Base-by-base conservation (phyloP, 2,113 vertebrate species). In the Carassius auratus region DNA sequence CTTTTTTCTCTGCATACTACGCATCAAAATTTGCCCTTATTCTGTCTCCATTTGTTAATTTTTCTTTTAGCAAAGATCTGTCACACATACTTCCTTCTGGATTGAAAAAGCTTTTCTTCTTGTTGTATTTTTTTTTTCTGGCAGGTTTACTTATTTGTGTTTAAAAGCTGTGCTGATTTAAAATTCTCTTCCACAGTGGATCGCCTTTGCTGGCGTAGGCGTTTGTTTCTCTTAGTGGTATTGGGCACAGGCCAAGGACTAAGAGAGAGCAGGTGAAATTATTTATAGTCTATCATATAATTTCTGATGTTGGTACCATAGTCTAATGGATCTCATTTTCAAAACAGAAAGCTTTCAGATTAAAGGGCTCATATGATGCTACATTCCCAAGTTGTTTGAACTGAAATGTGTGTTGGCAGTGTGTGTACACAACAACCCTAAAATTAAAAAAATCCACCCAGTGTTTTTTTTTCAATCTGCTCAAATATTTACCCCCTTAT, bases 121-220 rank as follows among this genome's bases (percentile, higher is more conserved):
- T 19, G 3, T 64, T 62, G 6, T 42, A 0, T 4, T 33, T 69
- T 30, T 21, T 59, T 78, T 42, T 1, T 42, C 5, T 78, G 76
- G 19, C 76, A 59, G 17, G 26, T 59, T 59, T 59, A n/a, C 52
- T 59, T 78, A 36, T 59, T 17, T 78, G 30, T 38, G 55, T 78
- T 78, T 38, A 78, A 78, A 78, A 61, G 55, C 55, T 61, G 42
- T n/a, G 33, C 55, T 61, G 30, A 38, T 78, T 78, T 78, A 42
- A 78, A 61, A 78, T 61, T 61, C 52, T 78, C 75, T 17, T 76
- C 55, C 26, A 38, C 55, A 14, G 76, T 61, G 76, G 9, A 38
- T 23, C 42, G 75, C 66, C 75, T 84, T 17, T 77, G 62, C 62
- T 69, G 45, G 19, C 17, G 1, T 69, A 68, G 45, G 48, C 13